Conservation (phyloP, 2,113 vertebrate species). For the Neolamprologus longior region DNA sequence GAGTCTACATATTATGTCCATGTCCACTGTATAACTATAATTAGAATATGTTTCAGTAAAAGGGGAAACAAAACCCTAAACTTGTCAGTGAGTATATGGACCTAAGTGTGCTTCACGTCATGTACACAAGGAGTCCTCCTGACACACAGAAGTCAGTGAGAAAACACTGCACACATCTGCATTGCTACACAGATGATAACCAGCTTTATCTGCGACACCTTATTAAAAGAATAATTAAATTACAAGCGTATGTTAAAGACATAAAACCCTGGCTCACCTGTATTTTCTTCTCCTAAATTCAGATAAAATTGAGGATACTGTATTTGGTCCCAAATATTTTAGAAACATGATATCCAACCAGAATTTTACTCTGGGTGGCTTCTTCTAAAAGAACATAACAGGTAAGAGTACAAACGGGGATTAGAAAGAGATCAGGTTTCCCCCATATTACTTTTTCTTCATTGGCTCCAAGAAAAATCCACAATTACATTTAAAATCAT, state of each 20-base stretch:
- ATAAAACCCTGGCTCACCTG: neutral
- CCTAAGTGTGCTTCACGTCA: fast-evolving
- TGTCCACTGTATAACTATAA: neutral
- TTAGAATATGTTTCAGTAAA: neutral
- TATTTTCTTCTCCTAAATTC: neutral
- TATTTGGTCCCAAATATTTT: neutral
- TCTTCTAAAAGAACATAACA: neutral
- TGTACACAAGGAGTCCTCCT: neutral
- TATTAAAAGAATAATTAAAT: neutral
- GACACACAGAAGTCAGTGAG: neutral
- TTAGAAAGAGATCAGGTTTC: neutral
- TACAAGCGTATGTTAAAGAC: neutral
- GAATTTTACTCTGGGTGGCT: neutral
- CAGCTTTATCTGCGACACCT: fast-evolving
- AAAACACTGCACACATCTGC: neutral
- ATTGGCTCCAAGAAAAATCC: neutral
- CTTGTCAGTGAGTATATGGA: neutral
- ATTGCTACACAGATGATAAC: neutral
- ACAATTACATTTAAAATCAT: neutral
- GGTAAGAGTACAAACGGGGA: neutral
- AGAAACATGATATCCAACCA: neutral
- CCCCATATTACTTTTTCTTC: neutral
- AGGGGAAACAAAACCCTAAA: fast-evolving
- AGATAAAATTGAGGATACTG: neutral
- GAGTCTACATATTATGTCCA: neutral